These are phyloP conservation scores for Monopterus albus DNA, from an alignment of 2,113 vertebrate species.

Conservation along the genomic window DNA sequence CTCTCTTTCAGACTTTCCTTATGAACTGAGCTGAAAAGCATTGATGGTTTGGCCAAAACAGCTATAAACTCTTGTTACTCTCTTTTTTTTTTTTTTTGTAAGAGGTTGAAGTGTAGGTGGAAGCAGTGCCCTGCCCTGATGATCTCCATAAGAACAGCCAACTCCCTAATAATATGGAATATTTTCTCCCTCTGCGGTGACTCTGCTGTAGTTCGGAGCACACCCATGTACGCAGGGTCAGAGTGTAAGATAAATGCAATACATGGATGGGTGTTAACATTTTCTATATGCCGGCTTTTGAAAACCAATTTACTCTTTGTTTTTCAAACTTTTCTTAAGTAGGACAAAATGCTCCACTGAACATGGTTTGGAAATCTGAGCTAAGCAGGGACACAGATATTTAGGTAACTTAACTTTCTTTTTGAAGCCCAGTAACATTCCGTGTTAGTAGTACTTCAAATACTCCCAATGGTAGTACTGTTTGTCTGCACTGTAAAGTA, in stretches of 20 bases:
- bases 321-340: conserved; percentile 3
- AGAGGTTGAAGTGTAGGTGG: conserved; percentile 60
- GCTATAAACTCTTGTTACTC: conserved; percentile 73
- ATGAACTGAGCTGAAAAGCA: conserved; percentile 50
- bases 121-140: conserved; percentile 69
- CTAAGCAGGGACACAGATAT: background rate
- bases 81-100: conserved; percentile 72
- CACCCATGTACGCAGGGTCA: conserved; percentile 12
- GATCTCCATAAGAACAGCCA: conserved; percentile 73
- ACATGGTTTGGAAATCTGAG: background rate
- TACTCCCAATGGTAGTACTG: background rate
- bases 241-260: background rate
- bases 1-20: conserved; percentile 33
- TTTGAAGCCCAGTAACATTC: too few species aligned
- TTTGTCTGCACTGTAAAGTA: background rate
- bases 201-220: conserved; percentile 23
- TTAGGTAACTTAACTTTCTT: conserved; percentile 1
- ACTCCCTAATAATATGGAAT: conserved; percentile 70
- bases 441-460: too few species aligned
- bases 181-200: conserved; percentile 48
- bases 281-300: conserved; percentile 14
- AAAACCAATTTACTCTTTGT: conserved; percentile 1
- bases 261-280: background rate
- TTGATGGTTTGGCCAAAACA: conserved; percentile 63
- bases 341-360: background rate